Evolutionary conservation across 2,113 vertebrate genomes (phyloP).

Genomic region (Microcebus jonahi): DNA sequence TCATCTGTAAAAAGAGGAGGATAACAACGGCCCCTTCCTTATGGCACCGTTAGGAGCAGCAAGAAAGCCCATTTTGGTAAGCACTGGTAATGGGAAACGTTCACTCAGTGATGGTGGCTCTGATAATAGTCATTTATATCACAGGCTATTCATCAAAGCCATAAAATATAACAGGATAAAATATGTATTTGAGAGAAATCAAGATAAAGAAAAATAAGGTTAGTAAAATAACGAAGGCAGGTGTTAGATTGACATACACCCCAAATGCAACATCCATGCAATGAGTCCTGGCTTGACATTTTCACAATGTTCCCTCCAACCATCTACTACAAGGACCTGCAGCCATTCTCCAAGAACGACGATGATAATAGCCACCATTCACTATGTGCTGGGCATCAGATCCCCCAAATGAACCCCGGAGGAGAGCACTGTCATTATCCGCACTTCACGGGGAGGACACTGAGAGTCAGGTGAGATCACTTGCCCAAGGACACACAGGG

Average conservation of each 20-base stretch:
- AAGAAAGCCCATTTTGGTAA: neutral
- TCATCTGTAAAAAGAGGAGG: neutral
- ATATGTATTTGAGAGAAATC: slow-evolving; percentile 55
- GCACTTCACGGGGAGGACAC: slow-evolving; percentile 41
- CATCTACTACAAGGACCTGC: neutral
- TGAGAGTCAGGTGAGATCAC: slow-evolving; percentile 7
- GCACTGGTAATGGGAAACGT: neutral
- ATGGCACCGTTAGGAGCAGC: neutral
- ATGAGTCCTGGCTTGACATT: neutral
- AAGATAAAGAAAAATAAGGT: slow-evolving; percentile 53
- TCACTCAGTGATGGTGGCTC: slow-evolving; percentile 22
- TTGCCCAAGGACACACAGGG: neutral
- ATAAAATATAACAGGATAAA: slow-evolving; percentile 55
- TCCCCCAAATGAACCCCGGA: neutral
- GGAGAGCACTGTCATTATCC: neutral
- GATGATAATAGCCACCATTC: neutral
- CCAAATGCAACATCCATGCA: neutral
- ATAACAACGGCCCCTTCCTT: neutral
- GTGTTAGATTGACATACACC: neutral
- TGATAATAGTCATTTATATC: slow-evolving; percentile 12
- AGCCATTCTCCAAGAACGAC: slow-evolving; percentile 33
- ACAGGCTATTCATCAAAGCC: slow-evolving; percentile 7
- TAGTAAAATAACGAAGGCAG: slow-evolving; percentile 42
- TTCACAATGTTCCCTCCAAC: neutral
- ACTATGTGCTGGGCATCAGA: neutral